A percentile compares a stretch with the other conserved stretches of the same genome.
These are phyloP conservation scores for Loris lydekkerianus DNA, from an alignment of 2,797 vertebrate genomes.

Conservation along the genomic window DNA sequence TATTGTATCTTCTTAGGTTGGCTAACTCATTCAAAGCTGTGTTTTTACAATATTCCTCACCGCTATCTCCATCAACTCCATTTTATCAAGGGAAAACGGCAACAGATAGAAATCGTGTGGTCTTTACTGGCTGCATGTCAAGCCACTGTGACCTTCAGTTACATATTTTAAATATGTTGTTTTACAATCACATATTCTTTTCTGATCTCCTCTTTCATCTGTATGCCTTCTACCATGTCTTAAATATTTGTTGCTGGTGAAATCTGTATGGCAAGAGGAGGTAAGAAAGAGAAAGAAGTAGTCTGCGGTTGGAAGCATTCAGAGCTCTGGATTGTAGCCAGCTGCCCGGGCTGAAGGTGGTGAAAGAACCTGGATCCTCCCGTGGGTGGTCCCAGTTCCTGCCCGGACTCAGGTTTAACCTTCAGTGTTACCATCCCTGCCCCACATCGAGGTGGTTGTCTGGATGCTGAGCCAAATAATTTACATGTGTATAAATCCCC, in stretches of 20 bases:
- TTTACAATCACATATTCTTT: neutral
- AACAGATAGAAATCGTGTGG: neutral
- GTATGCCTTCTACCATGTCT: neutral
- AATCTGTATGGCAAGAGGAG: neutral
- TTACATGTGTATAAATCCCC: neutral
- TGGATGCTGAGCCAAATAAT: neutral
- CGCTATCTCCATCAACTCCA: neutral
- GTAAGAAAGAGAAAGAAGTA: conserved; percentile 3
- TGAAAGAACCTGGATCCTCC: neutral
- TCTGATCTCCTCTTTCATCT: neutral
- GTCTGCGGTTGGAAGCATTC: neutral
- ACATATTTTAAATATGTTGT: neutral
- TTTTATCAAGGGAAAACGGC: conserved; percentile 55
- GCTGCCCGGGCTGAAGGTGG: neutral
- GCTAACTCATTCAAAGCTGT: conserved; percentile 13
- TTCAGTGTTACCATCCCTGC: neutral
- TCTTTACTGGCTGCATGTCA: neutral
- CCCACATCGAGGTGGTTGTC: neutral
- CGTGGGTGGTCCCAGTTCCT: neutral
- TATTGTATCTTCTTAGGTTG: conserved; percentile 47
- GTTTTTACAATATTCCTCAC: neutral
- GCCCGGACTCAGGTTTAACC: neutral
- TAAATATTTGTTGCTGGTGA: conserved; percentile 10
- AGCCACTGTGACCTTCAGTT: neutral
- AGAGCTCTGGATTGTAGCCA: neutral